Evolutionary conservation across 2,888 invertebrate species (phyloP), one percentile per base, ranked within the genome.

Genomic region (Odontothrips loti): DNA sequence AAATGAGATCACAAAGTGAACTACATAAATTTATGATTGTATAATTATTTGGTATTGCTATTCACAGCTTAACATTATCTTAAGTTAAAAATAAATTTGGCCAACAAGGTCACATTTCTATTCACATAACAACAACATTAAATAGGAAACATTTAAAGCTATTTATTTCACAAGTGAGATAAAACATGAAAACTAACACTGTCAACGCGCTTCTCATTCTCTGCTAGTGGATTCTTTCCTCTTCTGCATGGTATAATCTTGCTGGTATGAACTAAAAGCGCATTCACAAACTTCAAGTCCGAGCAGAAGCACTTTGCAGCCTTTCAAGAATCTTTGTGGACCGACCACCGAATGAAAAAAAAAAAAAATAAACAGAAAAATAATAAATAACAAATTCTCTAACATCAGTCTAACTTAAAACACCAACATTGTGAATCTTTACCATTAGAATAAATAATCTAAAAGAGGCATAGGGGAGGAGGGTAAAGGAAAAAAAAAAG

Each of bases 351-450:
- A 9, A 12, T 75, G 27, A 75, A 75, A 27, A 75, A 68, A 23
- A 17, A 51, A 75, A 75, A 27, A 27, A 75, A 75, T 75, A 75
- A 75, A 75, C 68, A 75, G 68, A 75, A 75, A 75, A 68, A 75
- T 27, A 75, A 75, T 75, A 75, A 75, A 75, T 75, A 75, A 75
- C 68, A 75, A 75, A 75, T 75, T 75, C 68, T 75, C 68, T 75
- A 75, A 75, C 68, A 75, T 75, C 68, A 75, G 68, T 75, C 68
- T 27, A 75, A 75, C 68, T 23, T 23, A 75, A 75, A 75, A 75
- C 68, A 75, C 68, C 68, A 75, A 75, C 68, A 75, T 23, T 75
- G 68, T 27, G 27, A 23, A 12, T 23, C 68, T 27, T 75, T 68
- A 23, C 23, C 6, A 17, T 51, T 58, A 20, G 6, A 58, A 58